Conservation (phyloP, 2,113 vertebrate genomes). For the Platichthys stellatus region DNA sequence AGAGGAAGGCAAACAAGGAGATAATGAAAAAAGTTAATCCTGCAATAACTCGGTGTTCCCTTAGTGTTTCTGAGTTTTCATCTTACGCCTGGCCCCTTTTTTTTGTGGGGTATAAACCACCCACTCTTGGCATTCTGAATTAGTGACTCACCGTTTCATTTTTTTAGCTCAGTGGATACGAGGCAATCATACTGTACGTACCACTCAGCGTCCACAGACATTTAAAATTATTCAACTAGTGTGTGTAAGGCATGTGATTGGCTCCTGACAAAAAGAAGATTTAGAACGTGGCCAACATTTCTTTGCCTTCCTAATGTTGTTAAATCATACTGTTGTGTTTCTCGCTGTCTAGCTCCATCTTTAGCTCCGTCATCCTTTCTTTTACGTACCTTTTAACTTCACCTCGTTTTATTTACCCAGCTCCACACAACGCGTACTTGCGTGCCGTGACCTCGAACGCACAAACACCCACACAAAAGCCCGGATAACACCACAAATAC, state of each 20-base stretch:
- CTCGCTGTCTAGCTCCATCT: neutral
- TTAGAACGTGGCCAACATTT: neutral
- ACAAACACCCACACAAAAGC: slow-evolving; percentile 17
- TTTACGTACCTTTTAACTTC: neutral
- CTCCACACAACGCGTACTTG: neutral
- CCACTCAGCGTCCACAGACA: neutral
- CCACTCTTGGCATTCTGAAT: slow-evolving; percentile 63
- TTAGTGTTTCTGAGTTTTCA: slow-evolving; percentile 69
- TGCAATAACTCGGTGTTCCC: slow-evolving; percentile 74
- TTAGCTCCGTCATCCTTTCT: slow-evolving; percentile 6
- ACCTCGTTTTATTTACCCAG: slow-evolving; percentile 3
- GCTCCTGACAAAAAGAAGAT: neutral
- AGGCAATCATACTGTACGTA: slow-evolving; percentile 29
- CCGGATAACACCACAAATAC: slow-evolving; percentile 22
- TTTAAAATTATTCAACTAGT: neutral
- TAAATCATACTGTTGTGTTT: neutral
- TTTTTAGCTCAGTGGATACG: slow-evolving; percentile 43
- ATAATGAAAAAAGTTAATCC: slow-evolving; percentile 79
- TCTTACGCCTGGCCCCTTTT: slow-evolving; percentile 61
- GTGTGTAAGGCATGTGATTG: slow-evolving; percentile 6
- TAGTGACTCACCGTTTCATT: slow-evolving; percentile 50
- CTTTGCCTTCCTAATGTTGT: neutral
- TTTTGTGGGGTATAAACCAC: slow-evolving; percentile 40
- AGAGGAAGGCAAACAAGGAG: slow-evolving; percentile 70
- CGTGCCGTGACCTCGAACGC: slow-evolving; percentile 9